Base-by-base conservation (phyloP, 2,797 vertebrate genomes). In the Muscicapa comitata region DNA sequence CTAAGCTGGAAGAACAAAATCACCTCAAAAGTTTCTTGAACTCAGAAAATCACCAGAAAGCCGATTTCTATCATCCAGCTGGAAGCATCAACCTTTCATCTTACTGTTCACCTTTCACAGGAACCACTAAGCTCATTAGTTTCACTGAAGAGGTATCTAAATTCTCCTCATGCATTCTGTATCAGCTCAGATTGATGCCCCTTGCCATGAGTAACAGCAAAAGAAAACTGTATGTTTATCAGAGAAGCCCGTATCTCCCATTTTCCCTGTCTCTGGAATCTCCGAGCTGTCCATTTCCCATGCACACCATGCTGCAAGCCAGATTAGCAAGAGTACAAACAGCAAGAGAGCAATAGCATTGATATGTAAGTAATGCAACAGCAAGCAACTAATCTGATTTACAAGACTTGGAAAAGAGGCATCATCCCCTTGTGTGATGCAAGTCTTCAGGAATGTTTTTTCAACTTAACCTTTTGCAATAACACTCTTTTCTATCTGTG, bases 281-380 rank as follows among this genome's bases (percentile, higher is more conserved):
- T 66, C 48, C 1, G 7, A 73, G 40, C 58, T 59, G 48, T 16
- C 51, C 75, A 67, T 79, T 50, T 76, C 6, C 80, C 24, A 19
- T 3, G 11, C 25, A 76, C 9, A 61, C 26, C 17, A 21, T 18
- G 29, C 80, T 88, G 71, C 43, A 88, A 84, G 76, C 31, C 53
- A 59, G 86, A 70, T 53, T 6, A 93, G n/a, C 35, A 75, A 42
- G 37, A 59, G 67, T 76, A 71, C 45, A 80, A 93, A 91, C 43
- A 92, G 25, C 59, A 70, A 79, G 72, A 75, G 23, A 71, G 40
- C 50, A 93, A 81, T 3, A 67, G 76, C 59, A 59, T 21, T 26
- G 47, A 61, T 70, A 55, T 70, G 83, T 76, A 95, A 90, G 92
- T 88, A 95, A 90, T 75, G 73, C 88, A 93, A 88, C 33, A 95